phyloP scores from a whole-genome alignment of 2,113 vertebrate genomes.

The Typhlomys cinereus region DNA sequence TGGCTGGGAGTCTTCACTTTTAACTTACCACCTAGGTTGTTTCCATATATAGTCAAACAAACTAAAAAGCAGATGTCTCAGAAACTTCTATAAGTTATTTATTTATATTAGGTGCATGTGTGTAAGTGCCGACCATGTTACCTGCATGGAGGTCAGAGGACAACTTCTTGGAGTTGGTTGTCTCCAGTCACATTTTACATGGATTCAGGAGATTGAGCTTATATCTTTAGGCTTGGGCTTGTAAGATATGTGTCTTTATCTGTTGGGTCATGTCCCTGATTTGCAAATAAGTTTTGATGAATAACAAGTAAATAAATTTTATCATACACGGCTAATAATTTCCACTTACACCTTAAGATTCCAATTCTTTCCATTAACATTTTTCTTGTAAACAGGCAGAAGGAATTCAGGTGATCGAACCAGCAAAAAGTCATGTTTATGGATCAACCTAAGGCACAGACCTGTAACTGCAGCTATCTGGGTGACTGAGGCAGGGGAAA shows the following conservation, averaged over 20 bases:
- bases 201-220: no score
- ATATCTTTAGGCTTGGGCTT: no score
- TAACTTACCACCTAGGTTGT: background rate
- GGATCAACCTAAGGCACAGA: background rate
- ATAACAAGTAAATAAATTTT: background rate
- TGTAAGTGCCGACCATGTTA: no score
- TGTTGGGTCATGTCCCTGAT: no score
- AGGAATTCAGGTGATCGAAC: background rate
- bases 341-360: background rate
- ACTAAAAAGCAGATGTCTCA: background rate
- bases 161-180: no score
- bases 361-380: background rate
- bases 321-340: background rate
- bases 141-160: no score
- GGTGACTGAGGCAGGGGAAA: background rate
- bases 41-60: background rate
- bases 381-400: conserved; percentile 1
- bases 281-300: background rate
- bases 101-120: no score
- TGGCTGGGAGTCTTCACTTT: background rate
- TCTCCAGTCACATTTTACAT: no score
- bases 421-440: background rate
- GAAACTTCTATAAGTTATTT: no score
- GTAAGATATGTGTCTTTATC: no score
- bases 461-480: background rate